These are phyloP conservation scores for Apodemia zela DNA, from an alignment of 2,888 invertebrate genomes.

Conservation along the genomic window DNA sequence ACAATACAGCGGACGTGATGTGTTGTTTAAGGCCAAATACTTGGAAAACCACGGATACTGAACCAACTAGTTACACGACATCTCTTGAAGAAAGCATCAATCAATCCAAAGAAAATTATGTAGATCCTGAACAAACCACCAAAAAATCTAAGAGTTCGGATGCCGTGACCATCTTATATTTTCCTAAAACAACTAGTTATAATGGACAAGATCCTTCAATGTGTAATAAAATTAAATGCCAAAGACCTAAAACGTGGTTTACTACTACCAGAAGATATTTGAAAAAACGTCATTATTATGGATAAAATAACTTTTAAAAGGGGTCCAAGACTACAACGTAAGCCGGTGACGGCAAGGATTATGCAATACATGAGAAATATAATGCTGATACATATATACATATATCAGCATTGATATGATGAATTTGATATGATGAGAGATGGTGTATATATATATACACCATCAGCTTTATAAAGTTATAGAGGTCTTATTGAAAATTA, in stretches of 20 bases:
- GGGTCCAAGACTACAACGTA: too few species aligned
- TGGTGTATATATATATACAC: too few species aligned
- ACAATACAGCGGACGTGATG: neutral
- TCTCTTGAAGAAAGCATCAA: neutral
- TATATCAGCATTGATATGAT: too few species aligned
- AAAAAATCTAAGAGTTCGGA: neutral
- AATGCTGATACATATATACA: too few species aligned
- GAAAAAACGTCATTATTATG: neutral
- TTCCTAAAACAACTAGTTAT: neutral
- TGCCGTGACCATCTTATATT: neutral
- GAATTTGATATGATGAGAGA: too few species aligned
- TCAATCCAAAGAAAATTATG: neutral
- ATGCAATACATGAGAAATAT: too few species aligned
- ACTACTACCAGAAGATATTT: slow-evolving; percentile 26
- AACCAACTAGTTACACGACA: neutral
- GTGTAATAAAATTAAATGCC: slow-evolving; percentile 31
- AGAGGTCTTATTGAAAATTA: too few species aligned
- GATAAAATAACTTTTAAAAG: neutral
- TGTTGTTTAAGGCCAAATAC: neutral
- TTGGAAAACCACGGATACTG: neutral
- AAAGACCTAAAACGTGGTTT: slow-evolving; percentile 39
- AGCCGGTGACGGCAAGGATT: too few species aligned
- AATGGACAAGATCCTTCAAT: neutral
- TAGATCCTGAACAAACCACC: neutral
- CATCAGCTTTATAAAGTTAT: too few species aligned